Conservation (phyloP, 2,888 invertebrate genomes). For the Melieria crassipennis region DNA sequence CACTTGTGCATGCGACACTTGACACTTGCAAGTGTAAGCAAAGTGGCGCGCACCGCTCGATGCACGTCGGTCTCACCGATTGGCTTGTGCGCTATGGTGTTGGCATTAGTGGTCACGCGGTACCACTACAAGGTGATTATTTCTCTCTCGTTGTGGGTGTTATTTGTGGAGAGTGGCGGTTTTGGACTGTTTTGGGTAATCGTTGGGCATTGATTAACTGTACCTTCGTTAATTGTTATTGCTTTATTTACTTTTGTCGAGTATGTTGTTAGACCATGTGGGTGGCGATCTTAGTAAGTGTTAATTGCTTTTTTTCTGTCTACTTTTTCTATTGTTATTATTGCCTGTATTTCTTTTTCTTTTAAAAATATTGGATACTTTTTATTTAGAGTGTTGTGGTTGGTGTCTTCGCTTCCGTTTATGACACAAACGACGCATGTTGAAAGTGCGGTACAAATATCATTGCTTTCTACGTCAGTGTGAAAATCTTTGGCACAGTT, state of each 20-base stretch:
- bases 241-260: background rate
- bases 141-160: conserved; percentile 8
- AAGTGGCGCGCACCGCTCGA: no score
- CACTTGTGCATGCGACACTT: no score
- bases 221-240: background rate
- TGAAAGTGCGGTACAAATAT: conserved; percentile 9
- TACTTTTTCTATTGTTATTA: conserved; percentile 25
- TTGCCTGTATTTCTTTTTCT: conserved; percentile 34
- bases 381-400: conserved; percentile 20
- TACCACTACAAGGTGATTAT: no score
- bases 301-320: conserved; percentile 24
- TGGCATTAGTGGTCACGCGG: no score
- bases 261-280: background rate
- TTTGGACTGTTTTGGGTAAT: background rate
- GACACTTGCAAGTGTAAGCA: no score
- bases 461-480: no score
- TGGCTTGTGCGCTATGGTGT: no score
- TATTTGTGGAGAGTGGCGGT: background rate
- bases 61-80: no score
- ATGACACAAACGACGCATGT: conserved; percentile 15
- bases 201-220: background rate
- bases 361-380: conserved; percentile 25
- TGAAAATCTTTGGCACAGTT: no score
- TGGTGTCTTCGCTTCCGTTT: background rate
- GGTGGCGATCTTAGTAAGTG: conserved; percentile 26